phyloP scores from a whole-genome alignment of 2,888 invertebrate genomes.

The Drosophila lacicola region DNA sequence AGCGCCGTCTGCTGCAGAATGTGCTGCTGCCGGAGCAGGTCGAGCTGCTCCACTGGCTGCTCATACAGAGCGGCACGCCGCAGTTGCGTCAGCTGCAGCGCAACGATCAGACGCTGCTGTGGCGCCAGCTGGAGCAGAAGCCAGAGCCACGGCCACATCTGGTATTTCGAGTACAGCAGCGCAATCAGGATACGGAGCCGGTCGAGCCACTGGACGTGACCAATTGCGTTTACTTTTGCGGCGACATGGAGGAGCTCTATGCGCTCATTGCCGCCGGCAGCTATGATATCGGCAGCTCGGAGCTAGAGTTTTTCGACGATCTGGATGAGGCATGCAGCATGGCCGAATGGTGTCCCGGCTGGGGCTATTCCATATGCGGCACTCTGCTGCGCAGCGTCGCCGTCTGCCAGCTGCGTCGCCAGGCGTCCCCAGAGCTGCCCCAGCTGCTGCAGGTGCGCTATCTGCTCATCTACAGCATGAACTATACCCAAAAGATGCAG shows the following conservation, averaged over 20 bases:
- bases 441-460: conserved; percentile 25
- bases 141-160: conserved; percentile 8
- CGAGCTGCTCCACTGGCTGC: conserved; percentile 36
- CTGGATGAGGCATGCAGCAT: conserved; percentile 12
- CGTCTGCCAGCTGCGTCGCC: conserved; percentile 10
- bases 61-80: conserved; percentile 27
- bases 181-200: rapidly evolving
- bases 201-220: neutral
- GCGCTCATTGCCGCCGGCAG: conserved; percentile 1
- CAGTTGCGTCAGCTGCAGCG: conserved; percentile 6
- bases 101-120: conserved; percentile 17
- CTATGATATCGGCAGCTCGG: neutral
- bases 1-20: conserved; percentile 6
- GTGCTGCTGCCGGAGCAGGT: conserved; percentile 13
- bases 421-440: neutral
- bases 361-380: conserved; percentile 34
- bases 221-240: conserved; percentile 22
- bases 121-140: conserved; percentile 16
- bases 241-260: conserved; percentile 27
- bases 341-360: conserved; percentile 23
- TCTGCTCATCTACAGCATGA: conserved; percentile 28
- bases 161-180: conserved; percentile 21
- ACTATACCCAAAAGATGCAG: conserved; percentile 9
- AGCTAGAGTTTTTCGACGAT: conserved; percentile 1
- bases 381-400: conserved; percentile 30